Evolutionary conservation across 2,888 invertebrate genomes (phyloP).

Genomic region (Tetropium fuscum): DNA sequence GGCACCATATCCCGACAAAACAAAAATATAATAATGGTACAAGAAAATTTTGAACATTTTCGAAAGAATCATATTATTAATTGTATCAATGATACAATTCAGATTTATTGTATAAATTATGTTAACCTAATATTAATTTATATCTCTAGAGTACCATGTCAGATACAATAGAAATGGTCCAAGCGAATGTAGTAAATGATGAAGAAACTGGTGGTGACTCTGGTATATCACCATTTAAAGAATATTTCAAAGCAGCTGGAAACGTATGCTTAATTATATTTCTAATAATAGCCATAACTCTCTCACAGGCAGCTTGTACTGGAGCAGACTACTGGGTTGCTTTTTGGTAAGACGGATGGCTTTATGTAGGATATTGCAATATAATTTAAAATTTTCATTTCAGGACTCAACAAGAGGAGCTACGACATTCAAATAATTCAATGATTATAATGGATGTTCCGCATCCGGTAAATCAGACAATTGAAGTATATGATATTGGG

Average conservation of each 20-base stretch:
- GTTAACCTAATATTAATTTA: too few species aligned
- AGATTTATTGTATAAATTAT: too few species aligned
- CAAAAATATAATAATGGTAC: too few species aligned
- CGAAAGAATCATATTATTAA: too few species aligned
- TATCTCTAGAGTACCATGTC: conserved; percentile 15
- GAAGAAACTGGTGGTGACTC: conserved; percentile 36
- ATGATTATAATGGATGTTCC: neutral
- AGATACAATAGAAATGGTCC: conserved; percentile 16
- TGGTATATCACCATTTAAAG: conserved; percentile 46
- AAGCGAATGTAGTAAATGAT: conserved; percentile 40
- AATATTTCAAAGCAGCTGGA: conserved; percentile 54
- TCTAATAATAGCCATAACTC: conserved; percentile 44
- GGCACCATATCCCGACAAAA: too few species aligned
- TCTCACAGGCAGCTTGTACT: conserved; percentile 54
- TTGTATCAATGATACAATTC: too few species aligned
- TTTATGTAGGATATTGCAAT: too few species aligned
- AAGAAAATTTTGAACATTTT: too few species aligned
- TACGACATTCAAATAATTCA: conserved; percentile 36
- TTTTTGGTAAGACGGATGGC: conserved; percentile 58
- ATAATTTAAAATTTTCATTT: conserved; percentile 26
- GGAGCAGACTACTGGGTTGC: conserved; percentile 58
- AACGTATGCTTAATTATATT: conserved; percentile 45
- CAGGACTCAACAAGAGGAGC: conserved; percentile 56
- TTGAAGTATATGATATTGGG: conserved; percentile 5
- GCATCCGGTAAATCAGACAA: neutral